phyloP scores from a whole-genome alignment of 1,140 invertebrate species.

The Eupristina koningsbergeri region DNA sequence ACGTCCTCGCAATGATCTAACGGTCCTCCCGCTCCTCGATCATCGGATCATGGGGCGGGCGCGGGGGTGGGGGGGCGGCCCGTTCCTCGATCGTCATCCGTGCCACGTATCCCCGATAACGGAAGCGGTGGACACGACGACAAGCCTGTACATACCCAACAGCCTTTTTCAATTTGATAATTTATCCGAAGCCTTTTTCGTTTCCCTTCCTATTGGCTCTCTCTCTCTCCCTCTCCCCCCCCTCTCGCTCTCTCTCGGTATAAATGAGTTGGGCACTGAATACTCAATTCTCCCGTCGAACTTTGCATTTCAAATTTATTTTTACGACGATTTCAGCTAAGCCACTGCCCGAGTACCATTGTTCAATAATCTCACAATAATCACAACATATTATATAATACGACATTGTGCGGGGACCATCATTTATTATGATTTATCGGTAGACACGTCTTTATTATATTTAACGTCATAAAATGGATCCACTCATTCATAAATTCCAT shows the following conservation, averaged over 20 bases:
- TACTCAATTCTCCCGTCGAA: constrained; percentile 17
- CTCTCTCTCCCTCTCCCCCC: neutral
- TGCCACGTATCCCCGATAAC: constrained; percentile 53
- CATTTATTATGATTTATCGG: too few species aligned
- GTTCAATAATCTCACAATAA: neutral
- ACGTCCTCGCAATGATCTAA: constrained; percentile 5
- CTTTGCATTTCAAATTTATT: constrained; percentile 37
- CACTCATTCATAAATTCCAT: too few species aligned
- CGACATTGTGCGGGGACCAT: too few species aligned
- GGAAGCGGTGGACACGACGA: constrained; percentile 26
- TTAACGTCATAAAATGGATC: too few species aligned
- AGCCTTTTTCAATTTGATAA: constrained; percentile 10
- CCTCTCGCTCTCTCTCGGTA: neutral
- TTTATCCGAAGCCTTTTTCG: neutral
- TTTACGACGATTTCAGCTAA: constrained; percentile 22
- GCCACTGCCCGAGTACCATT: too few species aligned
- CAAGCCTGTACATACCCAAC: neutral
- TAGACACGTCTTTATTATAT: too few species aligned
- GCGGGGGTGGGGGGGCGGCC: too few species aligned
- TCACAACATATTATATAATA: neutral
- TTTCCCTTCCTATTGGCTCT: constrained; percentile 38
- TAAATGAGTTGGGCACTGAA: neutral
- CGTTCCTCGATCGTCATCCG: constrained; percentile 39
- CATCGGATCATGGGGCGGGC: too few species aligned
- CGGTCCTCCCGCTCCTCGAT: constrained; percentile 3